These are phyloP conservation scores for Pyralis farinalis DNA, from an alignment of 2,888 invertebrate species.

Conservation along the genomic window DNA sequence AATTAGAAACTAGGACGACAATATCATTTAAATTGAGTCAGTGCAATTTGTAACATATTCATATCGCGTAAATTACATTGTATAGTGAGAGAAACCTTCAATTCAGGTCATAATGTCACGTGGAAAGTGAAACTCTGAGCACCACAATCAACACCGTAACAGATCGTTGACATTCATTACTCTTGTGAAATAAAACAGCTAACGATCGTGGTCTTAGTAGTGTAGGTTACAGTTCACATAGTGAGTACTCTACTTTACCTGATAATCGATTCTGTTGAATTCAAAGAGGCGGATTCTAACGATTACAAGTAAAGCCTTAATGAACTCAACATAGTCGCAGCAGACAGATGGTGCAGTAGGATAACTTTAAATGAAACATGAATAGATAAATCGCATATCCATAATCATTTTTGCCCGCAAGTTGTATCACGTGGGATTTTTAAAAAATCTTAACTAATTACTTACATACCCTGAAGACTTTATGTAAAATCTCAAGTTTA, in stretches of 20 bases:
- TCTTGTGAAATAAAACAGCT: not conserved
- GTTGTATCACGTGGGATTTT: too few species aligned
- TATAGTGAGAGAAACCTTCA: not conserved
- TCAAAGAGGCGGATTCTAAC: conserved; percentile 52
- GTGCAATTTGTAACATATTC: not conserved
- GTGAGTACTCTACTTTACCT: conserved; percentile 10
- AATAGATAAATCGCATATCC: too few species aligned
- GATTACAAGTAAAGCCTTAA: conserved; percentile 41
- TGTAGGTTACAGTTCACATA: conserved; percentile 2
- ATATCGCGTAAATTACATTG: not conserved
- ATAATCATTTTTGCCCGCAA: too few species aligned
- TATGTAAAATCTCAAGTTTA: too few species aligned
- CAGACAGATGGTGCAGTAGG: not conserved
- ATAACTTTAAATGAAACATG: too few species aligned
- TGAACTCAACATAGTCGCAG: conserved; percentile 69
- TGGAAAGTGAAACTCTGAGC: not conserved
- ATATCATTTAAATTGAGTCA: too few species aligned
- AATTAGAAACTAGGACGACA: too few species aligned
- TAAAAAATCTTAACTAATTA: too few species aligned
- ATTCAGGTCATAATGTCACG: not conserved
- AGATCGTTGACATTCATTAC: not conserved
- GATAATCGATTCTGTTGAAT: conserved; percentile 50
- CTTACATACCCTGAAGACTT: too few species aligned
- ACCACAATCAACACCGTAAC: conserved; percentile 1
- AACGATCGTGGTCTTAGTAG: not conserved